A percentile compares a stretch with the other conserved stretches of the same genome.
phyloP scores from a whole-genome alignment of 2,113 vertebrate genomes.

The Globicephala melas region DNA sequence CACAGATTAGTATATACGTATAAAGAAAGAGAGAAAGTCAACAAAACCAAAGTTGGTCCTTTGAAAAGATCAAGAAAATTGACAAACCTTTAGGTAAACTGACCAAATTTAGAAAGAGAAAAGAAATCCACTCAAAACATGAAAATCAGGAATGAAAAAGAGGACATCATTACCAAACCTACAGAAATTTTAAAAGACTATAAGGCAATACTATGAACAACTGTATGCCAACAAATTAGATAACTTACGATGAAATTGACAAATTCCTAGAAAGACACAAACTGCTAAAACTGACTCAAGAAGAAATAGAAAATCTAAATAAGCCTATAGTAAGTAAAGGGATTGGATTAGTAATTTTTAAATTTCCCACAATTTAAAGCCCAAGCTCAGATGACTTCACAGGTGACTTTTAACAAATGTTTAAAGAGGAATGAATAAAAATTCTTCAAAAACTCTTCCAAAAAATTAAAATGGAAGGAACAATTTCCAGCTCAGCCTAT shows the following conservation, averaged over 20 bases:
- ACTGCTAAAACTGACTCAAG: not conserved
- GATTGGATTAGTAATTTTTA: not conserved
- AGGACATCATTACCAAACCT: not conserved
- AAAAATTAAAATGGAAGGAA: not conserved
- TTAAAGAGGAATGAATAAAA: not conserved
- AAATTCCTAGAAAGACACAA: slow-evolving; percentile 12
- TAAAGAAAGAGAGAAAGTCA: not conserved
- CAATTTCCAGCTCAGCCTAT: not conserved
- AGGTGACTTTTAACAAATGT: not conserved
- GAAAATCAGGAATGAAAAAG: not conserved
- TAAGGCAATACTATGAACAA: not conserved
- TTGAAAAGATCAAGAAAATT: not conserved
- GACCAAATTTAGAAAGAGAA: not conserved
- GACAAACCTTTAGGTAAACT: not conserved
- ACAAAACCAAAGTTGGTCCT: not conserved
- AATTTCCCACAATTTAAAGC: not conserved
- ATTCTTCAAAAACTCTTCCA: not conserved
- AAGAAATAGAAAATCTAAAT: not conserved
- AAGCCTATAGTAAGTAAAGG: not conserved
- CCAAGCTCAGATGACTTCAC: not conserved
- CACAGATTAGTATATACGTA: not conserved
- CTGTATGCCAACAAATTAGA: not conserved
- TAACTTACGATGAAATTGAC: not conserved
- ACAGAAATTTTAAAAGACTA: not conserved
- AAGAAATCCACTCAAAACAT: not conserved